Evolutionary conservation across 2,113 vertebrate species (phyloP).

Genomic region (Triplophysa tibetana): DNA sequence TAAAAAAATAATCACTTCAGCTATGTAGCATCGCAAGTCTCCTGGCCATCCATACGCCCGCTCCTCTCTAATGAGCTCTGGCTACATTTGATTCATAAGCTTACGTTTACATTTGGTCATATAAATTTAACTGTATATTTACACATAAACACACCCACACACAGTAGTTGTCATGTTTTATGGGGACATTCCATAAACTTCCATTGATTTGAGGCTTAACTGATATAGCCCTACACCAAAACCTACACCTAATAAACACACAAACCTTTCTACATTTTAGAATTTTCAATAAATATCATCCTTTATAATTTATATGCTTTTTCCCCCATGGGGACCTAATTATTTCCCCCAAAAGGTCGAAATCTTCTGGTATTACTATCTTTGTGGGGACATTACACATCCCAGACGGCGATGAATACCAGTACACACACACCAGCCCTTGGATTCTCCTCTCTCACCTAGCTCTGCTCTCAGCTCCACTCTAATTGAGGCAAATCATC

Average conservation of each 20-base stretch:
- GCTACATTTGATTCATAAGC: slow-evolving; percentile 19
- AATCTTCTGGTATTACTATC: too few species aligned
- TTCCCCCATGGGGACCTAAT: neutral
- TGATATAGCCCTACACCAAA: too few species aligned
- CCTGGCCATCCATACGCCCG: neutral
- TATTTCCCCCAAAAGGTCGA: too few species aligned
- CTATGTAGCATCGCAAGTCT: neutral
- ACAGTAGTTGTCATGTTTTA: neutral
- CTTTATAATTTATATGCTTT: too few species aligned
- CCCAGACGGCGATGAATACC: neutral
- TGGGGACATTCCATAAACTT: too few species aligned
- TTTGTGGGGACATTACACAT: too few species aligned
- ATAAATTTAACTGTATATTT: too few species aligned
- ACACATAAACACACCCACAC: slow-evolving; percentile 12
- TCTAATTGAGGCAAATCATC: slow-evolving; percentile 20
- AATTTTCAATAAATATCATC: too few species aligned
- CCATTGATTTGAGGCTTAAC: too few species aligned
- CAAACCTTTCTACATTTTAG: too few species aligned
- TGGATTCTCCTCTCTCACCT: slow-evolving; percentile 4
- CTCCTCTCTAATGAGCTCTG: slow-evolving; percentile 14
- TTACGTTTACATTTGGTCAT: too few species aligned
- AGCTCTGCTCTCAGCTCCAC: neutral
- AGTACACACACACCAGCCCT: neutral
- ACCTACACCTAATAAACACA: too few species aligned
- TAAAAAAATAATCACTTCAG: slow-evolving; percentile 11